Conservation (phyloP, 2,888 invertebrate species). For the Apotomis turbidana region DNA sequence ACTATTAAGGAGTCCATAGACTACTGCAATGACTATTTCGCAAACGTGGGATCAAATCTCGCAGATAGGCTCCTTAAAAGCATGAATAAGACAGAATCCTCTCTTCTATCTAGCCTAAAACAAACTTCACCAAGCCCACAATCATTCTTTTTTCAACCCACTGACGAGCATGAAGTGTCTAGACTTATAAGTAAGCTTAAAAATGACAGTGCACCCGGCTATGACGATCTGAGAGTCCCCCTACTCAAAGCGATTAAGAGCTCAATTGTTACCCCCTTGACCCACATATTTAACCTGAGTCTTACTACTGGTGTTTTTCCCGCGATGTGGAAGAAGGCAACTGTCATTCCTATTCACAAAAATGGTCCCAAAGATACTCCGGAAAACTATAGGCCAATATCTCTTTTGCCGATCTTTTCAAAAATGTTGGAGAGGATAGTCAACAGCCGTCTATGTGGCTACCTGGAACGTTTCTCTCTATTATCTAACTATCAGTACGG, state of each 20-base stretch:
- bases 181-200: constrained; percentile 24
- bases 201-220: constrained; percentile 8
- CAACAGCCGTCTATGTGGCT: too few relatives aligned
- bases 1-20: neutral
- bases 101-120: too few relatives aligned
- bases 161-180: constrained; percentile 30
- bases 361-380: constrained; percentile 29
- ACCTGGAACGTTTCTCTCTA: too few relatives aligned
- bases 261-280: constrained; percentile 16
- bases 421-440: constrained; percentile 1
- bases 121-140: too few relatives aligned
- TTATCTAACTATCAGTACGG: too few relatives aligned
- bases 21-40: constrained; percentile 24
- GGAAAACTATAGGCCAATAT: constrained; percentile 32
- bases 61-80: constrained; percentile 11
- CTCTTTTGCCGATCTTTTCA: constrained; percentile 24
- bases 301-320: constrained; percentile 37
- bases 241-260: neutral
- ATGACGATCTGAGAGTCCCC: too few relatives aligned
- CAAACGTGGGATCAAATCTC: constrained; percentile 21
- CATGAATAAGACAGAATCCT: constrained; percentile 2
- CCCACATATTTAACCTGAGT: constrained; percentile 31
- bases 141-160: constrained; percentile 26
- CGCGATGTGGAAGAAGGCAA: constrained; percentile 30
- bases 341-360: constrained; percentile 39